Conservation (phyloP, 2,888 invertebrate genomes). For the Zygothrica quintamaculata region DNA sequence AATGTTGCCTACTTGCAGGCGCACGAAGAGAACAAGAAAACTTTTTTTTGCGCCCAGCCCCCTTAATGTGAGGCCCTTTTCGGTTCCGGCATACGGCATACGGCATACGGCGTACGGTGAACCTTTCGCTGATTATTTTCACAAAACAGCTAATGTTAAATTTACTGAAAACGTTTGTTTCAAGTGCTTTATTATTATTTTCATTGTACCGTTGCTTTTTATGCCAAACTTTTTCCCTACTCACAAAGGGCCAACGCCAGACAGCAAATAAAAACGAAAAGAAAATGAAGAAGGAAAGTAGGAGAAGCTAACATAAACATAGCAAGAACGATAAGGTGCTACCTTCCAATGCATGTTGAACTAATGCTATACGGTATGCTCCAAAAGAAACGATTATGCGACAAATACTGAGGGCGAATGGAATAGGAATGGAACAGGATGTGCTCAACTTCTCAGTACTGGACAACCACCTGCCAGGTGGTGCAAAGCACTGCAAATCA, state of each 20-base stretch:
- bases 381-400: conserved; percentile 68
- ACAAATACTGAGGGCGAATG: conserved; percentile 65
- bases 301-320: conserved; percentile 19
- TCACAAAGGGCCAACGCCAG: conserved; percentile 51
- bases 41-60: conserved; percentile 48
- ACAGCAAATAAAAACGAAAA: conserved; percentile 45
- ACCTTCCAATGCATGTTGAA: conserved; percentile 58
- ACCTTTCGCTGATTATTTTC: conserved; percentile 69
- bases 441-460: conserved; percentile 20
- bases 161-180: conserved; percentile 81
- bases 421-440: too few relatives aligned
- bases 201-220: conserved; percentile 60
- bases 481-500: conserved; percentile 67
- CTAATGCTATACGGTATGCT: conserved; percentile 49
- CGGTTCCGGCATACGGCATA: conserved; percentile 23
- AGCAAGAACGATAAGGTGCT: conserved; percentile 8
- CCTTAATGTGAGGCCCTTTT: conserved; percentile 3
- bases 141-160: conserved; percentile 79
- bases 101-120: conserved; percentile 23
- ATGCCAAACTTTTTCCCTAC: conserved; percentile 43
- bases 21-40: conserved; percentile 57
- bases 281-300: too few relatives aligned
- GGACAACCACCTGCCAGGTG: conserved; percentile 27
- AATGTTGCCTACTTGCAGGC: conserved; percentile 76
- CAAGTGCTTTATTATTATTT: conserved; percentile 80